Percentiles rank a stretch among this genome's conserved stretches.
These are phyloP conservation scores for Ophioderma brevispina DNA, from an alignment of 35 echinoderm and acorn worm genomes.

Conservation along the genomic window DNA sequence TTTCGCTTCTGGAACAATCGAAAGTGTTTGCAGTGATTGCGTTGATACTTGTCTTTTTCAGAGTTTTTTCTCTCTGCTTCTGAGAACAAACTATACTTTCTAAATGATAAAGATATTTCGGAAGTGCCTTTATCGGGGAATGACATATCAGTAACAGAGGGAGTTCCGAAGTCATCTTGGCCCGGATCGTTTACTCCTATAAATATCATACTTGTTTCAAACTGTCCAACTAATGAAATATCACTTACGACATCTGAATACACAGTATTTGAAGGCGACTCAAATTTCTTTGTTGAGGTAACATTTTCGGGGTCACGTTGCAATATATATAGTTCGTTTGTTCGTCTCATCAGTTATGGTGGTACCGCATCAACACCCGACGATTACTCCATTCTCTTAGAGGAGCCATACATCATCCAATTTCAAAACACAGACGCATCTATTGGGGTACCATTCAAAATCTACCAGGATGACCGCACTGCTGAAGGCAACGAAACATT, in stretches of 20 bases:
- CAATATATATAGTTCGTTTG: neutral
- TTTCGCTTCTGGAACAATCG: too few relatives aligned
- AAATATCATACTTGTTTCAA: neutral
- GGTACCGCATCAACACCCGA: neutral
- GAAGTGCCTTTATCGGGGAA: too few relatives aligned
- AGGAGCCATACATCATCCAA: neutral
- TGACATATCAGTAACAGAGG: too few relatives aligned
- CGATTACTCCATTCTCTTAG: neutral
- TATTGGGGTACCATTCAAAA: neutral
- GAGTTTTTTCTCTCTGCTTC: too few relatives aligned
- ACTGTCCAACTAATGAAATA: neutral
- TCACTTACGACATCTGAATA: neutral
- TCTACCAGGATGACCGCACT: neutral
- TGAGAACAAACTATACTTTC: too few relatives aligned
- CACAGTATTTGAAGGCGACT: neutral
- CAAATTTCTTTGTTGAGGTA: neutral
- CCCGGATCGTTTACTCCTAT: too few relatives aligned
- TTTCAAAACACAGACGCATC: neutral
- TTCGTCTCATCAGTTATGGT: neutral
- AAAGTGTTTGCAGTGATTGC: neutral
- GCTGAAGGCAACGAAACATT: neutral
- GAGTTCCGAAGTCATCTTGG: too few relatives aligned
- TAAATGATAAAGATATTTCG: too few relatives aligned
- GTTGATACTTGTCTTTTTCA: too few relatives aligned
- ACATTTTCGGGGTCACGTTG: neutral